phyloP scores from a whole-genome alignment of 2,888 invertebrate species.

The Hyppa rectilinea region DNA sequence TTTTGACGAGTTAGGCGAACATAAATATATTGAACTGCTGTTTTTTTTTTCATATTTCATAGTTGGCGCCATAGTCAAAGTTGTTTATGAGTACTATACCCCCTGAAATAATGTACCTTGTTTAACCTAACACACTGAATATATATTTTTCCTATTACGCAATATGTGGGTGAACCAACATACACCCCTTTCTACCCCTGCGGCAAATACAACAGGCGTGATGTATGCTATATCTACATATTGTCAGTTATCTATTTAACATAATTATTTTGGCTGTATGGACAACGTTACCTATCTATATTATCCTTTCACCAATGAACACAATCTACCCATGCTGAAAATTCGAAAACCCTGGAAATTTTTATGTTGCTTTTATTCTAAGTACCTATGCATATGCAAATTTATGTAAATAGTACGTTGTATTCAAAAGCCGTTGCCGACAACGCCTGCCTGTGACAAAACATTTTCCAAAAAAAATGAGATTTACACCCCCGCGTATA shows the following conservation, averaged over 20 bases:
- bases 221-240: neutral
- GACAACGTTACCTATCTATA: neutral
- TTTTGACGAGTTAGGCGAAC: no score
- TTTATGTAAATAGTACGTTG: constrained; percentile 62
- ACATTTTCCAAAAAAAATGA: constrained; percentile 43
- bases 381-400: constrained; percentile 59
- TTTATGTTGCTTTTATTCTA: constrained; percentile 51
- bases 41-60: no score
- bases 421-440: constrained; percentile 59
- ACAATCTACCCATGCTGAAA: constrained; percentile 12
- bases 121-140: no score
- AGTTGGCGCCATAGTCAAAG: no score
- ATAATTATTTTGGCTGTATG: neutral
- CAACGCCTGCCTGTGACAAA: constrained; percentile 53
- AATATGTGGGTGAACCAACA: neutral
- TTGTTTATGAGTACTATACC: no score
- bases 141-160: neutral
- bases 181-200: neutral
- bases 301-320: neutral
- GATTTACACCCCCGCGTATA: constrained; percentile 69
- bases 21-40: no score
- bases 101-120: no score
- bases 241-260: neutral
- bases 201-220: neutral
- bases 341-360: constrained; percentile 37